Evolutionary conservation across 2,797 vertebrate genomes (phyloP).

Genomic region (Pangasius djambal): DNA sequence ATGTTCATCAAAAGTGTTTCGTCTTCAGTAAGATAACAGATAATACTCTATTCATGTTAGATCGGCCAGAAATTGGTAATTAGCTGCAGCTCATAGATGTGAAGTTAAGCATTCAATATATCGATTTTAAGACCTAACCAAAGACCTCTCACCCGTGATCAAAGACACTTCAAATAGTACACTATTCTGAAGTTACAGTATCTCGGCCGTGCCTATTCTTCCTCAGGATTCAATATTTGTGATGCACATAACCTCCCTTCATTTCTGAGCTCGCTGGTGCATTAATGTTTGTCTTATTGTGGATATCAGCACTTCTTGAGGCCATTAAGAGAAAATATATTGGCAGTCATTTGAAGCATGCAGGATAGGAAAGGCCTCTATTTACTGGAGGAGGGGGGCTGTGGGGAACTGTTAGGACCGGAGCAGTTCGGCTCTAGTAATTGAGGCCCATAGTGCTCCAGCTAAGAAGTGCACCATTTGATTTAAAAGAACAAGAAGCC

Average conservation of each 20-base stretch:
- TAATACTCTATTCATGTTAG: not conserved
- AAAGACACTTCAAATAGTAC: slow-evolving; percentile 60
- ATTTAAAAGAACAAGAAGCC: slow-evolving; percentile 8
- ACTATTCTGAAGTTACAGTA: slow-evolving; percentile 27
- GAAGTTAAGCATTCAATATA: not conserved
- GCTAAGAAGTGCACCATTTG: slow-evolving; percentile 15
- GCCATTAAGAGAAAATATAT: slow-evolving; percentile 68
- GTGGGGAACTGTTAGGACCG: slow-evolving; percentile 34
- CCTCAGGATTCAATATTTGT: slow-evolving; percentile 63
- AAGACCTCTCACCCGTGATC: slow-evolving; percentile 41
- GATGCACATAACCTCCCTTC: slow-evolving; percentile 69
- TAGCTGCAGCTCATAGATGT: not conserved
- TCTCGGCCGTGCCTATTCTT: slow-evolving; percentile 34
- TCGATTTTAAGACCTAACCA: slow-evolving; percentile 21
- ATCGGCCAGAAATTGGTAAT: not conserved
- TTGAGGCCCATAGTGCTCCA: slow-evolving; percentile 3
- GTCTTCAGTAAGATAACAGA: not conserved
- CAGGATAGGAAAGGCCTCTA: slow-evolving; percentile 34
- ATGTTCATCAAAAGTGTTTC: not conserved
- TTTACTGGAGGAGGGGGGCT: slow-evolving; percentile 47
- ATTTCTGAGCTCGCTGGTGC: slow-evolving; percentile 65
- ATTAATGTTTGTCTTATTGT: slow-evolving; percentile 73
- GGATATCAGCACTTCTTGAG: slow-evolving; percentile 74
- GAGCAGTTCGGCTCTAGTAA: slow-evolving; percentile 26
- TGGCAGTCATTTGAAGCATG: slow-evolving; percentile 47